Evolutionary conservation across 2,797 vertebrate genomes (phyloP), one percentile per base, ranked within the genome.

Genomic region (Enteromius radiatus): DNA sequence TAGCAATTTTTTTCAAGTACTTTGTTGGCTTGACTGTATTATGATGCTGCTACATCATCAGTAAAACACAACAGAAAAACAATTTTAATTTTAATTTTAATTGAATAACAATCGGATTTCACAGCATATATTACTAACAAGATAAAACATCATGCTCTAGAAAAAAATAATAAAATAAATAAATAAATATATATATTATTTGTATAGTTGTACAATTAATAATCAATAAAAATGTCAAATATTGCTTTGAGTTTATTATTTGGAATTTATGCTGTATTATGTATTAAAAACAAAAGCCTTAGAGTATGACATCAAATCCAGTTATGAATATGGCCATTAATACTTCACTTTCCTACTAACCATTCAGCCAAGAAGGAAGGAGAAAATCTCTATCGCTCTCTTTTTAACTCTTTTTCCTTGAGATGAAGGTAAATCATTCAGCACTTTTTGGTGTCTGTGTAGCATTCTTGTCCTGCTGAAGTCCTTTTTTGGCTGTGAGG

Each of bases 401-500:
- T 45, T 10, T 47, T 23, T 41, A 73, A 68, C 15, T 17, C 26
- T 75, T 69, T 78, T 19, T 70, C 71, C 77, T 89, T 83, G 71
- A 82, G 88, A 76, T 71, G 54, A 79, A 80, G 43, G 82, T 86
- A 80, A 87, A 88, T 86, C 36, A 84, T 83, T 86, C 81, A 81
- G 82, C 87, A 84, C 76, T 78, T 84, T 75, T 78, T 85, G 78
- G 75, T 71, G 54, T 79, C 33, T 52, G 31, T 43, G 68, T 59
- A 65, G 78, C 81, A 83, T 86, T 89, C 84, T 71, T 84, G 76
- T 83, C 69, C 81, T 75, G 45, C 73, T 38, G 17, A 26, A 78
- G 79, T 88, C 85, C 85, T 86, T 76, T 83, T 76, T 59, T 47
- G 64, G 74, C 52, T 68, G 59, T 52, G 71, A 47, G 38, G 56